Evolutionary conservation across 1,140 invertebrate species (phyloP).

Genomic region (Probaryconus sp.): DNA sequence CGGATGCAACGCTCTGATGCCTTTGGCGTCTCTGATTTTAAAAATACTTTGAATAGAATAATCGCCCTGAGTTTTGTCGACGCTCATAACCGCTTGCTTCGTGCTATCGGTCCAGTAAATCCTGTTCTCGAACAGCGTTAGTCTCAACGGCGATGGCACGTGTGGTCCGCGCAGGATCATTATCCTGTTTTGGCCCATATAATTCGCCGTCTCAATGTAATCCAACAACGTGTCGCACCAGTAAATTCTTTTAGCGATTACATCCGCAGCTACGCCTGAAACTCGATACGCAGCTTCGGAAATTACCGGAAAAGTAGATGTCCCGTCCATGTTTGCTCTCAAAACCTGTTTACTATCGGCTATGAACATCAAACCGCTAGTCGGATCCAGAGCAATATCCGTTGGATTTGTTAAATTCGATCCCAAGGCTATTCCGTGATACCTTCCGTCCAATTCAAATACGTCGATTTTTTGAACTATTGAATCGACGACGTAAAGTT

Average conservation of each 20-base stretch:
- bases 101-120: conserved; percentile 98
- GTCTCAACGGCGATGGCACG: conserved; percentile 90
- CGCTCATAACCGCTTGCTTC: conserved; percentile 94
- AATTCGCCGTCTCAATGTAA: conserved; percentile 98
- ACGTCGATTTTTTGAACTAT: conserved; percentile 96
- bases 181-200: conserved; percentile 90
- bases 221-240: conserved; percentile 98
- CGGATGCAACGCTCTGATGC: conserved; percentile 88
- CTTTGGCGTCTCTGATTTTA: conserved; percentile 90
- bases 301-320: conserved; percentile 88
- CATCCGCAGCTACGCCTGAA: conserved; percentile 90
- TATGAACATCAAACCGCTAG: conserved; percentile 94
- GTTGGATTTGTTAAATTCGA: conserved; percentile 94
- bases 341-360: conserved; percentile 94
- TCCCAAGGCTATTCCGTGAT: conserved; percentile 92
- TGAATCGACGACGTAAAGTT: conserved; percentile 96
- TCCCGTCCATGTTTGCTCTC: conserved; percentile 95
- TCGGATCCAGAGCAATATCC: conserved; percentile 95
- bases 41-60: conserved; percentile 88
- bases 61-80: conserved; percentile 91
- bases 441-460: conserved; percentile 90
- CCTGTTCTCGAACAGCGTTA: conserved; percentile 93
- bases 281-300: conserved; percentile 94
- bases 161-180: conserved; percentile 89
- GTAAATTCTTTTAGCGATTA: conserved; percentile 92